These are phyloP conservation scores for Ranitomeya imitator DNA, from an alignment of 2,113 vertebrate species.

Conservation along the genomic window DNA sequence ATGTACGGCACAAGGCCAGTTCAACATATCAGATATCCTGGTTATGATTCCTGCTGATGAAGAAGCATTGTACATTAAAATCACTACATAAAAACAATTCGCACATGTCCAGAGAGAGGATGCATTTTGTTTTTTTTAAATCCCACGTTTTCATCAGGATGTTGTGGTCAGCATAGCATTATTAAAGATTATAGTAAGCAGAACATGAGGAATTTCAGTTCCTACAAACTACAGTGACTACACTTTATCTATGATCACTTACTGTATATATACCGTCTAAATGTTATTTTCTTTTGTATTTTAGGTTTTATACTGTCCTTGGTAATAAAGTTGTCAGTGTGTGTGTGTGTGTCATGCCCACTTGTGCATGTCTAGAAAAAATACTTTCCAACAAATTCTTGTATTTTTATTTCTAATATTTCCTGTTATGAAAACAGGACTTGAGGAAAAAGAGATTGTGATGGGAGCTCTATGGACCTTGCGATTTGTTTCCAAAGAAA, in stretches of 20 bases:
- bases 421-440: too few relatives aligned
- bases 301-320: neutral
- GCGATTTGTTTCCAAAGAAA: neutral
- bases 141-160: neutral
- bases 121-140: neutral
- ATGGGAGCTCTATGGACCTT: neutral
- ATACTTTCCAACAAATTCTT: too few relatives aligned
- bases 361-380: too few relatives aligned
- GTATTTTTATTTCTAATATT: too few relatives aligned
- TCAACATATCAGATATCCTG: neutral
- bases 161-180: neutral
- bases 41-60: conserved; percentile 18
- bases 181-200: neutral
- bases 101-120: neutral
- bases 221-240: neutral
- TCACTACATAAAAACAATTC: conserved; percentile 12
- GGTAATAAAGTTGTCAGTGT: neutral
- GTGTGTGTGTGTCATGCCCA: too few relatives aligned
- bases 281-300: neutral
- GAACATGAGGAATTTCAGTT: neutral
- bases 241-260: neutral
- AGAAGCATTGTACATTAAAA: conserved; percentile 14
- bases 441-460: too few relatives aligned
- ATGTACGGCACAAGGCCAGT: neutral
- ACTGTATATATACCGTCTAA: neutral